Base-by-base conservation (phyloP, 92 coral and sea anemone species). In the Porites cylindrica region DNA sequence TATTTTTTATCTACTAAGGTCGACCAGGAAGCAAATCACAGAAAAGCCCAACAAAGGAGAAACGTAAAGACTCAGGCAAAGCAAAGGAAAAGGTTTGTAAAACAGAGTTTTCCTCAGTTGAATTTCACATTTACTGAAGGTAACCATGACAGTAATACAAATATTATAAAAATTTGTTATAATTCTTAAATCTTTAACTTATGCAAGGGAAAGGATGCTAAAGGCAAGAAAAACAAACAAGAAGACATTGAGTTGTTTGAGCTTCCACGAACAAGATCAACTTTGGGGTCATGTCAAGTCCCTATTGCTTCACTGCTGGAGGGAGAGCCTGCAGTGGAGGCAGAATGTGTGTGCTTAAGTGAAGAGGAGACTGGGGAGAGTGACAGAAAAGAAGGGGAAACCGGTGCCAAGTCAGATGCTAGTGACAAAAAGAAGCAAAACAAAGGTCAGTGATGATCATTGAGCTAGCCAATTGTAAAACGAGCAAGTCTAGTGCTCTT, bases 191-290 rank as follows among this genome's bases (percentile, higher is more conserved):
- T 38, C 47, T 38, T 38, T 38, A 0, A 38, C 0, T 38, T 38
- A 4, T 0, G 6, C 0, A 38, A 93, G 93, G 93, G 66, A 7
- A 97, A 95, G 64, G 93, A 94, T 26, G 95, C 80, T 21, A 94
- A 96, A 23, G 93, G 95, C 58, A 95, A 89, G 84, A 97, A 91
- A 78, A 94, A 91, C 76, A 97, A 97, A 78, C 97, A 93, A 13
- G 98, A 93, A 56, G 93, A 92, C 70, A 82, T 93, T 56, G 99
- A 93, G 58, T 80, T 95, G 62, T 97, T 95, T 75, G 99, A 97
- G 90, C 91, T 97, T 63, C 99, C 99, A 68, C 79, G 92, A 79
- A 92, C 92, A 70, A 94, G 76, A 53, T 93, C 85, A 85, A 79
- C 84, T 14, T 82, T 97, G 83, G 99, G 99, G 56, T 90, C 96